Conservation (phyloP, 2,888 invertebrate genomes). For the Clepsis dumicolana region DNA sequence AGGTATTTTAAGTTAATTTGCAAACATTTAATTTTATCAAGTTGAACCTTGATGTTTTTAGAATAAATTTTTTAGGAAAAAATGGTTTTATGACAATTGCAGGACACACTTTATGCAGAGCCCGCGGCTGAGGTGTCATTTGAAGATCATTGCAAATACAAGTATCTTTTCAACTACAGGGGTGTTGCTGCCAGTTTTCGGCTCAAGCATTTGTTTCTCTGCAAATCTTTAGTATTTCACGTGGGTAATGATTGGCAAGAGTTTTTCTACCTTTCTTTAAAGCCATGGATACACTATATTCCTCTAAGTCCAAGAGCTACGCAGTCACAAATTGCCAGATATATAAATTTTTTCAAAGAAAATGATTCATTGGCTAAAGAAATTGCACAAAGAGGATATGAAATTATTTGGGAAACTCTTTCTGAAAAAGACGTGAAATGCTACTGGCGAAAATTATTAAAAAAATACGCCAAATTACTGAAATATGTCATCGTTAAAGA, state of each 20-base stretch:
- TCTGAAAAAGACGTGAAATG: constrained; percentile 93
- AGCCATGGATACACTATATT: constrained; percentile 98
- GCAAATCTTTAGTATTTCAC: constrained; percentile 96
- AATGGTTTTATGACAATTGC: constrained; percentile 50
- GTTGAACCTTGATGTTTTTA: no score
- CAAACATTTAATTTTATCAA: no score
- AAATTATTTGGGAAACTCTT: constrained; percentile 94
- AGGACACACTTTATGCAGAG: constrained; percentile 94
- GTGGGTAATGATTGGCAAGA: constrained; percentile 98
- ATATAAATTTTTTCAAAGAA: constrained; percentile 91
- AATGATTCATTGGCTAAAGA: constrained; percentile 91
- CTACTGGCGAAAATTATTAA: constrained; percentile 94
- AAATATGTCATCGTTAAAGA: constrained; percentile 88
- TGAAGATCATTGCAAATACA: constrained; percentile 96
- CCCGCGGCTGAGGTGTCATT: constrained; percentile 95
- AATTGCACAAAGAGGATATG: constrained; percentile 93
- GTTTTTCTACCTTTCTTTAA: constrained; percentile 96
- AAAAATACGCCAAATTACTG: constrained; percentile 90
- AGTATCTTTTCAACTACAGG: constrained; percentile 97
- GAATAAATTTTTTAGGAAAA: background rate
- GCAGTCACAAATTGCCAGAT: constrained; percentile 89
- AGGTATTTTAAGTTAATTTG: no score
- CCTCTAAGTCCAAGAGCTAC: constrained; percentile 90
- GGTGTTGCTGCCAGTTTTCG: constrained; percentile 99
- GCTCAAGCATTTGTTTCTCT: constrained; percentile 97